Evolutionary conservation across 2,888 invertebrate genomes (phyloP).

Genomic region (Dioctria rufipes): DNA sequence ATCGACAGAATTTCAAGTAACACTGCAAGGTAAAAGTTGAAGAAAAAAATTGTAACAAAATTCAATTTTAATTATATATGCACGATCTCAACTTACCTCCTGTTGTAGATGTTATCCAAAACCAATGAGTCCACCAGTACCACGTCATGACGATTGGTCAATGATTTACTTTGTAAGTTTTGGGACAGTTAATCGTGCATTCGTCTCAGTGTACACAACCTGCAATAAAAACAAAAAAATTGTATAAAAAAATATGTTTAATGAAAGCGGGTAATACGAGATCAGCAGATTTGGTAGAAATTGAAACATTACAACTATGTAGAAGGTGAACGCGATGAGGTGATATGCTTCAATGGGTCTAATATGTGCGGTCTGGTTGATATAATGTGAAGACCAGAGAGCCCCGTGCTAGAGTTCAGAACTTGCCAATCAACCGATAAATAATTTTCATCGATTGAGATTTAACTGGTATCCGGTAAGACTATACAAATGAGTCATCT

Average conservation of each 20-base stretch:
- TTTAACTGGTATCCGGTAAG: constrained; percentile 25
- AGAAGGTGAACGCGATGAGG: neutral
- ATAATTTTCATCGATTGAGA: constrained; percentile 13
- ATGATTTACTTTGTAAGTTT: constrained; percentile 25
- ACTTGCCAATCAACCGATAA: constrained; percentile 15
- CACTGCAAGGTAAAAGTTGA: constrained; percentile 18
- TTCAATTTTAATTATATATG: neutral
- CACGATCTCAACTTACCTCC: constrained; percentile 43
- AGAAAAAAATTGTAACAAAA: constrained; percentile 15
- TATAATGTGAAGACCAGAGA: neutral
- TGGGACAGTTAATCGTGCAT: constrained; percentile 32
- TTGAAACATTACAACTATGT: neutral
- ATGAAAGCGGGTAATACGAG: constrained; percentile 9
- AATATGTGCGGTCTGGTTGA: neutral
- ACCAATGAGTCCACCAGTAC: constrained; percentile 92
- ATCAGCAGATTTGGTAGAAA: constrained; percentile 23
- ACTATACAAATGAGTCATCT: constrained; percentile 7
- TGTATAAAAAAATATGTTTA: constrained; percentile 14
- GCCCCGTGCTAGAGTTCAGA: constrained; percentile 4
- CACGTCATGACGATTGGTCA: constrained; percentile 79
- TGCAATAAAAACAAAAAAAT: constrained; percentile 11
- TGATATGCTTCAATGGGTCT: neutral
- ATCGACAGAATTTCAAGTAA: constrained; percentile 27
- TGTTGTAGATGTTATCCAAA: constrained; percentile 79
- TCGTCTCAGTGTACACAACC: constrained; percentile 27